Evolutionary conservation across 2,113 vertebrate species (phyloP), one percentile per base, ranked within the genome.

Genomic region (Psittacara wagleri): DNA sequence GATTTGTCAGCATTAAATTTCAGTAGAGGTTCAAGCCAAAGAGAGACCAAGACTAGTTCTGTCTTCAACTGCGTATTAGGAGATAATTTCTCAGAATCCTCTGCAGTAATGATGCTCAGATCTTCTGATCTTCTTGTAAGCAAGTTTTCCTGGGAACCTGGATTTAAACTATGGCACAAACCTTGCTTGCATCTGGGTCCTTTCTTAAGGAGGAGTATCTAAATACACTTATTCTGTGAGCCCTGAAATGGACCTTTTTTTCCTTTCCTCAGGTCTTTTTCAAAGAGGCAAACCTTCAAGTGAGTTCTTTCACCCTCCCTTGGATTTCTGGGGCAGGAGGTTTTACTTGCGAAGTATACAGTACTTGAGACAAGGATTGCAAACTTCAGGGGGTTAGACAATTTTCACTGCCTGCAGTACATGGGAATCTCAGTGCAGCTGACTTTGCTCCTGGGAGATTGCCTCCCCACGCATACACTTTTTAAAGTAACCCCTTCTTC

Each of bases 1-100:
- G 97, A 98, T 98, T 97, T 97, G 97, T 98, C 97, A 98, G 98
- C 97, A 98, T 98, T 97, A 97, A 85, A 98, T 98, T 97, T 98
- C 97, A 97, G 97, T 95, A 95, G 97, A 97, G 94, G 96, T 96
- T 97, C 95, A 98, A 98, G 97, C 96, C 95, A 91, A 95, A 98
- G 97, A 92, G 94, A 98, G 92, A 97, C 96, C 86, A 89, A 62
- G 96, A 97, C 96, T 98, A 96, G 91, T 96, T 97, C 97, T 97
- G 84, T 97, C 97, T 97, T 97, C 97, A 94, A 79, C 95, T 67
- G 85, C 6, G 83, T 96, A 97, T 97, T 96, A 96, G 92, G 93
- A 84, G 82, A 86, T 97, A 97, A 98, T 98, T 97, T 98, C 96
- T 98, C 97, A 95, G 97, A 98, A 98, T 97, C 86, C 95, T 96